Percentiles rank a stretch among this genome's conserved stretches.
Conservation (phyloP, 2,888 invertebrate genomes). For the Elgonia sp. region DNA sequence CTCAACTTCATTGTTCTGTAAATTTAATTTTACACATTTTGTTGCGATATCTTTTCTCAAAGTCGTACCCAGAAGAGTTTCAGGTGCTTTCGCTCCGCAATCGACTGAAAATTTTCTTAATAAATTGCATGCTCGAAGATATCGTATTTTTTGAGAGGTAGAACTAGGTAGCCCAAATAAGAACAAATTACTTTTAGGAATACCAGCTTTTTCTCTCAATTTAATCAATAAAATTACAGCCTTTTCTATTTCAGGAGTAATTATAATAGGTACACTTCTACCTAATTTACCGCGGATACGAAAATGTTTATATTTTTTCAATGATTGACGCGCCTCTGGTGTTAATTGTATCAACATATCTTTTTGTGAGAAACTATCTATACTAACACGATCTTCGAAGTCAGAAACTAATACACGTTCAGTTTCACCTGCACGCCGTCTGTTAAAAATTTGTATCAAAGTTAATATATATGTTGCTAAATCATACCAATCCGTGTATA, state of each 20-base stretch:
- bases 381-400: constrained; percentile 34
- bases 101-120: constrained; percentile 61
- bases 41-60: constrained; percentile 77
- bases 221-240: constrained; percentile 49
- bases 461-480: constrained; percentile 48
- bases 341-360: background rate
- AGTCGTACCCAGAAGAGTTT: constrained; percentile 69
- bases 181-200: constrained; percentile 62
- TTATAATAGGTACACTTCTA: constrained; percentile 53
- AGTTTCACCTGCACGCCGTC: constrained; percentile 76
- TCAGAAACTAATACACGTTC: constrained; percentile 66
- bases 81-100: constrained; percentile 70
- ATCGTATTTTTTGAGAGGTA: background rate
- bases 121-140: constrained; percentile 67
- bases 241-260: constrained; percentile 46
- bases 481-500: too few species aligned
- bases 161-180: constrained; percentile 71
- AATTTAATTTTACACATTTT: constrained; percentile 63
- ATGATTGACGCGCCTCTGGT: background rate
- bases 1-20: constrained; percentile 50
- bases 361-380: constrained; percentile 2
- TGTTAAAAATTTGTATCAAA: constrained; percentile 74
- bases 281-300: constrained; percentile 69
- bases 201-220: constrained; percentile 34
- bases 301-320: constrained; percentile 63